phyloP scores from a whole-genome alignment of 2,888 invertebrate genomes.

The Tupiocoris notatus region DNA sequence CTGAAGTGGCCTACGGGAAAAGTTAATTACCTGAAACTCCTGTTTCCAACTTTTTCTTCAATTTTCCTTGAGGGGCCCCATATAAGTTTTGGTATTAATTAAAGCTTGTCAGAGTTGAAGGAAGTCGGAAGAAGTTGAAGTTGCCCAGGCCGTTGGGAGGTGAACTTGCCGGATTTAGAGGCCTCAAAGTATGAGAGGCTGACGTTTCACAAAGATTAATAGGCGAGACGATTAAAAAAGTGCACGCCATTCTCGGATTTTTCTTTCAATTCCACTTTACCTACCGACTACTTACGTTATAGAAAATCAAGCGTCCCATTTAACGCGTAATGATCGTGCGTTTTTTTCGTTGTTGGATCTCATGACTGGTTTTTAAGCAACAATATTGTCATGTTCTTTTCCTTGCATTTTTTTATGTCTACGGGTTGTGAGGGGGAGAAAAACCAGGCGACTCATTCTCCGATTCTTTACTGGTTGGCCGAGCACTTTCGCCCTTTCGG shows the following conservation, averaged over 20 bases:
- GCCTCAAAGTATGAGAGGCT: not conserved
- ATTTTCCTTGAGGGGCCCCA: slow-evolving; percentile 10
- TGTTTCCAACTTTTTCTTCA: slow-evolving; percentile 1
- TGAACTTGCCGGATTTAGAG: not conserved
- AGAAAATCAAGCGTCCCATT: too few species aligned
- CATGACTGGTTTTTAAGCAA: too few species aligned
- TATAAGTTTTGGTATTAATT: slow-evolving; percentile 35
- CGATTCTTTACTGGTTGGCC: too few species aligned
- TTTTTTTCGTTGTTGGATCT: too few species aligned
- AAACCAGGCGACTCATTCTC: too few species aligned
- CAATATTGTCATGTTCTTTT: too few species aligned
- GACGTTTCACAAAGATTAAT: slow-evolving; percentile 6
- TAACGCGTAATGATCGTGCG: too few species aligned
- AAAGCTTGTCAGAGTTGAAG: slow-evolving; percentile 21
- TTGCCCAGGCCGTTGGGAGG: not conserved
- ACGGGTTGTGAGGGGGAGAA: too few species aligned
- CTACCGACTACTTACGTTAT: too few species aligned
- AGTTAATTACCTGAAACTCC: not conserved
- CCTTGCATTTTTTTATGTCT: too few species aligned
- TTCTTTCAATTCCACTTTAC: not conserved
- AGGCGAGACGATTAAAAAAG: slow-evolving; percentile 3
- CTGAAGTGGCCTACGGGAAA: not conserved
- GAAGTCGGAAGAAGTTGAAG: not conserved
- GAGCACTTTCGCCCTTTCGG: too few species aligned
- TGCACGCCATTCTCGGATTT: not conserved